Evolutionary conservation across 2,797 vertebrate genomes (phyloP), one percentile per base, ranked within the genome.

Genomic region (Pipistrellus nathusii): DNA sequence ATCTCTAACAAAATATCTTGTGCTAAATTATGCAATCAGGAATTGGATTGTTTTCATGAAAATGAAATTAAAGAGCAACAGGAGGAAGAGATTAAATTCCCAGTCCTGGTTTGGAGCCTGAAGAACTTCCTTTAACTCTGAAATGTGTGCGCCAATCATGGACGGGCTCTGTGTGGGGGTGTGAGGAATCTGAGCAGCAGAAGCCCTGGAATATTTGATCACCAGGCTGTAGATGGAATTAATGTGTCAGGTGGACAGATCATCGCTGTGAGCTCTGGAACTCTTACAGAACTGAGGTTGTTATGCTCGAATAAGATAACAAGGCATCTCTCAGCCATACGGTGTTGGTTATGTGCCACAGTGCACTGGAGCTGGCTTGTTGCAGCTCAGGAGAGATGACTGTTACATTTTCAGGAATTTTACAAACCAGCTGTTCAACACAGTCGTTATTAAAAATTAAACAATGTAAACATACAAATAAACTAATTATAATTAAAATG

Each of bases 41-140:
- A 23, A 55, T 55, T 55, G 20, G 53, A 55, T 23, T 21, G 53
- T 55, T 55, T 21, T 55, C 53, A 55, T 9, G 53, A 55, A 55
- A 21, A 55, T 55, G 53, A 55, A 55, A 55, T 23, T 55, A 55
- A 55, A 55, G 53, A 55, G 53, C 8, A 55, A 55, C 20, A 8
- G 53, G 53, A 55, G 20, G 21, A 55, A 55, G 48, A 51, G 53
- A 55, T 55, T 21, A 55, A 21, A 55, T 55, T 21, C 53, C 53
- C 38, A 55, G 20, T 55, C 53, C 53, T 55, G 53, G 53, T 23
- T 55, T 55, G 20, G 53, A 55, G 53, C 20, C 20, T 21, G 53
- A 88, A 41, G 21, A 89, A 89, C 77, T 44, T 27, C 27, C 69
- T 11, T 64, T 53, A 6, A 38, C 69, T 85, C 77, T 95, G 88